These are phyloP conservation scores for Drosophila novamexicana DNA, from an alignment of 1,140 invertebrate genomes.

Conservation along the genomic window DNA sequence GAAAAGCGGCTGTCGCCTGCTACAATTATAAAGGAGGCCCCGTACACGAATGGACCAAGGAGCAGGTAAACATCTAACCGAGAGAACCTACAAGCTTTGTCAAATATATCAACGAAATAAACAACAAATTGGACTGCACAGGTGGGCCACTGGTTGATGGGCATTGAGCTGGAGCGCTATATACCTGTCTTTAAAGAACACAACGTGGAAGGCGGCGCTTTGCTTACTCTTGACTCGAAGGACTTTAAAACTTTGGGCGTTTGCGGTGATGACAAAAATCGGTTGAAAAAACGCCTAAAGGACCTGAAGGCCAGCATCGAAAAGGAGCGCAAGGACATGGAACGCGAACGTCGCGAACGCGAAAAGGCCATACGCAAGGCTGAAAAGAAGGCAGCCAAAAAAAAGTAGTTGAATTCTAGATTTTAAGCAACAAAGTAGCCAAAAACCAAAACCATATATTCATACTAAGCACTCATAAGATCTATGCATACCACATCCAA, in stretches of 20 bases:
- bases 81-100: not conserved
- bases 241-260: conserved; percentile 95
- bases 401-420: conserved; percentile 86
- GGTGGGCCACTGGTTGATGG: conserved; percentile 95
- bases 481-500: conserved; percentile 23
- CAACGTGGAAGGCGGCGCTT: conserved; percentile 92
- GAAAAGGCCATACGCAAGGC: conserved; percentile 92
- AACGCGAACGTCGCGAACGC: conserved; percentile 91
- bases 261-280: conserved; percentile 91
- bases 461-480: conserved; percentile 50
- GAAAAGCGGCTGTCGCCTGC: conserved; percentile 70
- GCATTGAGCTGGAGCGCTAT: conserved; percentile 92
- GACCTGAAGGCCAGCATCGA: conserved; percentile 92
- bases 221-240: conserved; percentile 93
- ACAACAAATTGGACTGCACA: conserved; percentile 65
- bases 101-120: not conserved
- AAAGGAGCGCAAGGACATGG: conserved; percentile 90
- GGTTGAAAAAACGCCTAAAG: conserved; percentile 95
- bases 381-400: conserved; percentile 90
- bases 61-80: conserved; percentile 88
- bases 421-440: conserved; percentile 74
- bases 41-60: conserved; percentile 93
- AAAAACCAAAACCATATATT: conserved; percentile 78
- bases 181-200: conserved; percentile 93
- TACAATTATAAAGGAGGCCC: conserved; percentile 89